These are phyloP conservation scores for Vollenhovia emeryi DNA, from an alignment of 1,140 invertebrate species.

Conservation along the genomic window DNA sequence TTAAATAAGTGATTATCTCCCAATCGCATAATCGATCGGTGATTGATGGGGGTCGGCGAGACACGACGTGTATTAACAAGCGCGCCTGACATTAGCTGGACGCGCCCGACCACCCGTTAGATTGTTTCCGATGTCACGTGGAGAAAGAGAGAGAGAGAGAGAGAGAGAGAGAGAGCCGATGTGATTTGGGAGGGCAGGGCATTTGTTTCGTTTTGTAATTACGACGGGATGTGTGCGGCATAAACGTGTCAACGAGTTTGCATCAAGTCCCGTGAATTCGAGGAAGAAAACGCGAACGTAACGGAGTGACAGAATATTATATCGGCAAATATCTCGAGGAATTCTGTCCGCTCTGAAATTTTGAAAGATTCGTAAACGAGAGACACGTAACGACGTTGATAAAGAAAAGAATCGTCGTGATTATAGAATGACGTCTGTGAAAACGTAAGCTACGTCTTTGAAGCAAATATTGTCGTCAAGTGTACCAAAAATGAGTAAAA, in stretches of 20 bases:
- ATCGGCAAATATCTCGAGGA: background rate
- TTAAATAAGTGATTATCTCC: slow-evolving; percentile 80
- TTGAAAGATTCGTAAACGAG: background rate
- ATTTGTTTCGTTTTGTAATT: slow-evolving; percentile 26
- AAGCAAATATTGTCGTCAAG: too few species aligned
- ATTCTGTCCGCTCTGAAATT: background rate
- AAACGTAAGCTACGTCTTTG: too few species aligned
- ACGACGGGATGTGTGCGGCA: background rate
- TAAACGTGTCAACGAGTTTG: background rate
- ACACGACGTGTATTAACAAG: slow-evolving; percentile 46
- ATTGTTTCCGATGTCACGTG: slow-evolving; percentile 41
- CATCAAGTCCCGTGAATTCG: background rate
- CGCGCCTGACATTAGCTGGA: slow-evolving; percentile 14
- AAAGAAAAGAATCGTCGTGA: background rate
- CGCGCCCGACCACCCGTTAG: slow-evolving; percentile 40
- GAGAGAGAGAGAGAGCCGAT: slow-evolving; percentile 14
- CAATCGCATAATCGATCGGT: slow-evolving; percentile 75
- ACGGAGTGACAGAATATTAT: background rate
- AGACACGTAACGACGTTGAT: background rate
- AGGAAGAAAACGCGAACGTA: background rate
- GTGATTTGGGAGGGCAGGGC: background rate
- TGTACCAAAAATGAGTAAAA: too few species aligned
- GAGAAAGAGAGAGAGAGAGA: slow-evolving; percentile 20
- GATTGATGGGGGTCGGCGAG: slow-evolving; percentile 76
- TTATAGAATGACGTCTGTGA: background rate